phyloP scores from a whole-genome alignment of 2,113 vertebrate genomes.

The Donacobius atricapilla region DNA sequence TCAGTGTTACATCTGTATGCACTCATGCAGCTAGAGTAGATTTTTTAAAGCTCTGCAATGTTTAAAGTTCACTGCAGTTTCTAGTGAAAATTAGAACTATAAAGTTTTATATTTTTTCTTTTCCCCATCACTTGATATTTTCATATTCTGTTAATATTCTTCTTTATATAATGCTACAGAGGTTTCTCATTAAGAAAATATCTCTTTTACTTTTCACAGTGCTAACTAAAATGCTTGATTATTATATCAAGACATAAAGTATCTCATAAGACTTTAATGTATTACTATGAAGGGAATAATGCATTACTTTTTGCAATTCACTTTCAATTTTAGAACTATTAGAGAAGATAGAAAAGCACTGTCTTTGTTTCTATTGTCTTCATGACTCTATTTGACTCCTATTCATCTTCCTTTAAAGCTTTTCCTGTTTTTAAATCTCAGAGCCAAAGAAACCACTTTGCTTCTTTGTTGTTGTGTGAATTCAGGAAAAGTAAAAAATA shows the following conservation, averaged over 20 bases:
- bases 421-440: background rate
- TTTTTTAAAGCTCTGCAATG: background rate
- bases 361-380: background rate
- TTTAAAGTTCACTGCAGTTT: background rate
- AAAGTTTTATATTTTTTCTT: background rate
- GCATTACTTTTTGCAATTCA: background rate
- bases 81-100: background rate
- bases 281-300: background rate
- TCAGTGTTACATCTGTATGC: background rate
- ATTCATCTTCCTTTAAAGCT: background rate
- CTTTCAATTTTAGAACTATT: background rate
- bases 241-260: background rate
- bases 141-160: background rate
- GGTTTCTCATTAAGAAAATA: background rate
- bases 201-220: background rate
- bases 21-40: background rate
- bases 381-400: background rate
- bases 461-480: background rate
- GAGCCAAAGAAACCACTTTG: background rate
- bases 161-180: accelerated
- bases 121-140: background rate
- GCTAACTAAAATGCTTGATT: background rate
- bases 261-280: background rate
- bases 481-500: background rate
- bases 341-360: background rate